Evolutionary conservation across 2,797 vertebrate species (phyloP).

Genomic region (Carcharodon carcharias): DNA sequence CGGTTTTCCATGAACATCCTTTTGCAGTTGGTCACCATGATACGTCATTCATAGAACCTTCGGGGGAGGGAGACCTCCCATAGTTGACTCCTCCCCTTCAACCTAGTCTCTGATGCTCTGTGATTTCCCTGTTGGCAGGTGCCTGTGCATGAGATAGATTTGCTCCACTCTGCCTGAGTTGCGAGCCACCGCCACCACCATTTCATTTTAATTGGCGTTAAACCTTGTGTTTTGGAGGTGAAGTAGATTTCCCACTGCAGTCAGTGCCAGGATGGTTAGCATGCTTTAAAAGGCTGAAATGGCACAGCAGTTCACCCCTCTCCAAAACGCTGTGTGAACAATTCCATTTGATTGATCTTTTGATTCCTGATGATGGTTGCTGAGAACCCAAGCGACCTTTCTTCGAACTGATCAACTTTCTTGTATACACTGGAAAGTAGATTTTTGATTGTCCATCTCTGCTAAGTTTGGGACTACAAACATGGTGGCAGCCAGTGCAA

Average conservation of each 20-base stretch:
- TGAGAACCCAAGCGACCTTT: not conserved
- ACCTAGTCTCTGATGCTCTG: not conserved
- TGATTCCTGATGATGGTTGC: not conserved
- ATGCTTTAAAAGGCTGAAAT: not conserved
- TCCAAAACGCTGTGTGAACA: not conserved
- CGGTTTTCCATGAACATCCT: not conserved
- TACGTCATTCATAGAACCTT: not conserved
- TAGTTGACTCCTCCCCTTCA: not conserved
- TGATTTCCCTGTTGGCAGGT: not conserved
- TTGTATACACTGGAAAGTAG: not conserved
- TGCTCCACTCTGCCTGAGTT: not conserved
- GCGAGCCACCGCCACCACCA: not conserved
- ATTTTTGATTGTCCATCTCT: not conserved
- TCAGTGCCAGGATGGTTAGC: not conserved
- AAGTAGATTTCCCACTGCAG: conserved; percentile 14
- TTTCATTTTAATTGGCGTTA: not conserved
- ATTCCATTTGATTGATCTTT: not conserved
- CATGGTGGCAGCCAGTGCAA: not conserved
- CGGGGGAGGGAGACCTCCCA: not conserved
- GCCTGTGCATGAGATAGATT: not conserved
- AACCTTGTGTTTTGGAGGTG: not conserved
- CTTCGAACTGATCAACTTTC: not conserved
- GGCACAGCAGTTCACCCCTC: not conserved
- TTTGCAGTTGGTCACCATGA: not conserved
- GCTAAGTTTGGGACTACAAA: not conserved